These are phyloP conservation scores for Carduelis carduelis DNA, from an alignment of 2,797 vertebrate genomes.

Conservation along the genomic window DNA sequence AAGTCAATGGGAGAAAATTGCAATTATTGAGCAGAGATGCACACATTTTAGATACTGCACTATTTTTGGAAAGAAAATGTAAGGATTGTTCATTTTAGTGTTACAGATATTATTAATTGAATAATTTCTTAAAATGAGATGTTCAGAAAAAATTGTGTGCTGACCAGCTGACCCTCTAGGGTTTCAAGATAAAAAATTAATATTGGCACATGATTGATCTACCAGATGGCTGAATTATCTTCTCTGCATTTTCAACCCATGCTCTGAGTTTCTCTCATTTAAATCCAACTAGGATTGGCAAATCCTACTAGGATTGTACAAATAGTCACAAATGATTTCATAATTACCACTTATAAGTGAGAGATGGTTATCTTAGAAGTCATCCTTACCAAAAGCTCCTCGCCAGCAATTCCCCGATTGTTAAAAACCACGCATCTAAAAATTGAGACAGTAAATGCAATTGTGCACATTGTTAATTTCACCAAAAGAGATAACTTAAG, in stretches of 20 bases:
- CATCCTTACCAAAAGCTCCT: conserved; percentile 91
- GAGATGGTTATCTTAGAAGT: conserved; percentile 12
- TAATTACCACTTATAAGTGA: not conserved
- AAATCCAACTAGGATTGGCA: not conserved
- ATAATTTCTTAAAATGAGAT: not conserved
- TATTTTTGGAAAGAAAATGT: not conserved
- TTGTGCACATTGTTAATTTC: not conserved
- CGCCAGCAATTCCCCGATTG: conserved; percentile 94
- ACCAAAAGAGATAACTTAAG: not conserved
- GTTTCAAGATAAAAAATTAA: not conserved
- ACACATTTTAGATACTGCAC: not conserved
- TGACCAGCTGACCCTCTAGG: not conserved
- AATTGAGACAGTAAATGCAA: conserved; percentile 54
- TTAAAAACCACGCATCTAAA: conserved; percentile 96
- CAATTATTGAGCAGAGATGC: not conserved
- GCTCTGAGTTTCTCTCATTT: not conserved
- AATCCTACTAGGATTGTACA: not conserved
- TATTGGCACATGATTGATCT: not conserved
- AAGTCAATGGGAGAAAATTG: not conserved
- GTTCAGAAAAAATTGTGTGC: not conserved
- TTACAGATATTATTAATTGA: not conserved
- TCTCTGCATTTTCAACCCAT: not conserved
- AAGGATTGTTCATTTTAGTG: not conserved
- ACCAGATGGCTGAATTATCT: not conserved
- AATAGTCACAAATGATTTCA: not conserved